Base-by-base conservation (phyloP, 2,888 invertebrate genomes). In the Eupithecia dodoneata region DNA sequence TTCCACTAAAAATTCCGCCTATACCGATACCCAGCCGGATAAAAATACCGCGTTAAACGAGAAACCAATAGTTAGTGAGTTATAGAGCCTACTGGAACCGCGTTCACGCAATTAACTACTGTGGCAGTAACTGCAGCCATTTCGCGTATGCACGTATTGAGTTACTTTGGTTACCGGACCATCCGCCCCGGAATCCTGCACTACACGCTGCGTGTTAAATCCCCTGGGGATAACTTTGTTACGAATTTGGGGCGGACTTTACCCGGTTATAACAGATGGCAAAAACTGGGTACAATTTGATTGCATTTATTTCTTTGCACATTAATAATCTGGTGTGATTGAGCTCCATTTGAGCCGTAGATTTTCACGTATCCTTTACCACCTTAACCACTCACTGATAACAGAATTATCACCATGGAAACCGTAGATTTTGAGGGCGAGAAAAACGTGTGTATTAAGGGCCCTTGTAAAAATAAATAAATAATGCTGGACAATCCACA, bases 121-220 rank as follows among this genome's bases (percentile, higher is more conserved):
- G 45, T 18, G 47, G 47, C 70, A 10, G 44, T 66, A 15, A 41
- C 13, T 66, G 42, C 6, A 42, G n/a, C 67, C 44, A 44, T 13
- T 47, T 69, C 15, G 42, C 13, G 65, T 47, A 69, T 69, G 15
- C 81, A 81, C 81, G 77, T 81, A 83, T 85, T 78, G 78, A 82
- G 81, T 69, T 45, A 45, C 63, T 30, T 10, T 30, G 30, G 10
- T 18, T 59, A 3, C 44, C 42, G 15, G 42, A 42, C 42, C 7
- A 86, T 71, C 81, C 79, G 74, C 80, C 76, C 42, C 13, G 9
- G 9, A 69, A 18, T 45, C 18, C n/a, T 47, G 30, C 10, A 47
- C 4, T 18, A 70, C 70, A 15, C 6, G 47, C 47, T 13, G 44
- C 55, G 67, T n/a, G 74, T 13, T 44, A 59, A 45, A 72, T 72